phyloP scores from a whole-genome alignment of 1,140 invertebrate species.

The Parapsyche elsis region DNA sequence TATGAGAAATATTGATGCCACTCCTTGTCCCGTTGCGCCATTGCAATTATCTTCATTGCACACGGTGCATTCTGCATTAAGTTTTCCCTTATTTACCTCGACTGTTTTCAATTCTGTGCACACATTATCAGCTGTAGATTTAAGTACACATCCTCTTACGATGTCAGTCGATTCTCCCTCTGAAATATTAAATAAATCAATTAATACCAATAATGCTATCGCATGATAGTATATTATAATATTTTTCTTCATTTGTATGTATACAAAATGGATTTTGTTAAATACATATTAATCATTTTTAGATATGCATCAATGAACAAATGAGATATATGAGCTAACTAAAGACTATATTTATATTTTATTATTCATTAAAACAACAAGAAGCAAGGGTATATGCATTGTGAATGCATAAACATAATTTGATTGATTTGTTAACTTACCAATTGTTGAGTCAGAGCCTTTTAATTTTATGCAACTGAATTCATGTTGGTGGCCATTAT shows the following conservation, averaged over 20 bases:
- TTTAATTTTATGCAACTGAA: constrained; percentile 47
- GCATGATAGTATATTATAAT: too few species aligned
- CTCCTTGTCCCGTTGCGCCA: neutral
- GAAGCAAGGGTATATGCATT: too few species aligned
- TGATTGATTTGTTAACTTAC: too few species aligned
- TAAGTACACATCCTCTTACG: neutral
- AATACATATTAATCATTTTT: too few species aligned
- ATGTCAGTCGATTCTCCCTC: neutral
- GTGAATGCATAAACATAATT: too few species aligned
- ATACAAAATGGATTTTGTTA: too few species aligned
- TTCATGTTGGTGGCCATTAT: neutral
- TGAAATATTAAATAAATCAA: neutral
- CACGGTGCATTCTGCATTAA: neutral
- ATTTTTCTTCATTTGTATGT: too few species aligned
- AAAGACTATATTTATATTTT: too few species aligned
- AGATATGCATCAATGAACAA: too few species aligned
- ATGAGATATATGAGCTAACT: too few species aligned
- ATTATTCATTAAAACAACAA: too few species aligned
- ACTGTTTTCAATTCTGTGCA: neutral
- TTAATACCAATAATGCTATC: too few species aligned
- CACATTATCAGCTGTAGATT: neutral
- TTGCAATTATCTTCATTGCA: constrained; percentile 2
- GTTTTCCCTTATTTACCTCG: neutral
- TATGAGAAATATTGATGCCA: neutral
- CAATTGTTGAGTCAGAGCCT: constrained; percentile 29